phyloP scores from a whole-genome alignment of 2,888 invertebrate genomes.

The Villa cingulata region DNA sequence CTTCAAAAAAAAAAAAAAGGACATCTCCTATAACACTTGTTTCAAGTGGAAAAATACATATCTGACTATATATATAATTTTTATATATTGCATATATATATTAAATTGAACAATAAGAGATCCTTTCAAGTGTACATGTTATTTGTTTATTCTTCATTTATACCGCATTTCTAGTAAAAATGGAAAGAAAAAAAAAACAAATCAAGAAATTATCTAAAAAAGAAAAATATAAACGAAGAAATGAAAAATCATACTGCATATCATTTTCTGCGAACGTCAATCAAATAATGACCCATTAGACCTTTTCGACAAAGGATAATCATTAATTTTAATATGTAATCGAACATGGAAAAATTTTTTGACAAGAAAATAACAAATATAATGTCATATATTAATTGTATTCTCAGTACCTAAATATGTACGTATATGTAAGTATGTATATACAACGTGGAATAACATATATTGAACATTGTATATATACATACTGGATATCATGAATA shows the following conservation, averaged over 20 bases:
- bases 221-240: not conserved
- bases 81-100: too few species aligned
- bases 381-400: not conserved
- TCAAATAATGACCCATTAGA: not conserved
- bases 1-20: slow-evolving; percentile 1
- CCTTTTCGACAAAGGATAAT: not conserved
- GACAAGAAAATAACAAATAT: not conserved
- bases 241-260: not conserved
- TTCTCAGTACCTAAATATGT: not conserved
- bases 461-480: too few species aligned
- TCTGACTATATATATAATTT: too few species aligned
- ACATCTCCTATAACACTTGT: slow-evolving; percentile 1
- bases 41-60: not conserved
- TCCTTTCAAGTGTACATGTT: too few species aligned
- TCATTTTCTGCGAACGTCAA: slow-evolving; percentile 3
- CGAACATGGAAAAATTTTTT: not conserved
- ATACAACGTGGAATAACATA: too few species aligned
- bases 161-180: too few species aligned
- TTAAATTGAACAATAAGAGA: too few species aligned
- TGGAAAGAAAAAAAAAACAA: not conserved
- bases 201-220: not conserved
- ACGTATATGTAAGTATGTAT: too few species aligned
- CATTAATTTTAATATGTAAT: slow-evolving; percentile 1
- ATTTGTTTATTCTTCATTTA: too few species aligned
- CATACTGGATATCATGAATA: too few species aligned